phyloP scores from a whole-genome alignment of 2,113 vertebrate genomes.

The Scalopus aquaticus region DNA sequence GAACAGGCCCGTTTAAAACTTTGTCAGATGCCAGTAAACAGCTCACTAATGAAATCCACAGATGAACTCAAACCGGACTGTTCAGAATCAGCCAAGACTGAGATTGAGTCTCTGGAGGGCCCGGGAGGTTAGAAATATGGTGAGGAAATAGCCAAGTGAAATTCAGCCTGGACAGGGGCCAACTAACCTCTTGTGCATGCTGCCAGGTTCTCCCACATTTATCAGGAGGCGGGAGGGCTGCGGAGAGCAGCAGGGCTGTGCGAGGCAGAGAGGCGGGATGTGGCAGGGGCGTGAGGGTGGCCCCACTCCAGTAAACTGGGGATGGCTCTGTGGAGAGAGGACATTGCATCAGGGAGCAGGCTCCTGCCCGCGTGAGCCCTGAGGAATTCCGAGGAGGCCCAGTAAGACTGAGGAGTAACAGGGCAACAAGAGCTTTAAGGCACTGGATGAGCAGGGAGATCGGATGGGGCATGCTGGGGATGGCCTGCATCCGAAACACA shows the following conservation, averaged over 20 bases:
- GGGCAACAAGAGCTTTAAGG: background rate
- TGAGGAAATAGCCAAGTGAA: slow-evolving; percentile 64
- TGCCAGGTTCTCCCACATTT: slow-evolving; percentile 60
- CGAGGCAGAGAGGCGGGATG: background rate
- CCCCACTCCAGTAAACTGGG: background rate
- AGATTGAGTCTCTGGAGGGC: slow-evolving; percentile 48
- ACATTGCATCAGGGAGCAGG: background rate
- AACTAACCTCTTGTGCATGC: background rate
- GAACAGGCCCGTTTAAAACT: slow-evolving; percentile 53
- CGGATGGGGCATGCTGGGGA: background rate
- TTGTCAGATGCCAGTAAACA: slow-evolving; percentile 56
- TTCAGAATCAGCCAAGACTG: slow-evolving; percentile 50
- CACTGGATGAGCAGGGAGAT: background rate
- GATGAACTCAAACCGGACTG: slow-evolving; percentile 37
- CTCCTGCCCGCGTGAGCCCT: background rate
- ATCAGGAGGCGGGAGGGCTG: slow-evolving; percentile 4
- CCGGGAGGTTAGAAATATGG: slow-evolving; percentile 54
- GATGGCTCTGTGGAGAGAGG: background rate
- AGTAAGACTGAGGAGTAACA: background rate
- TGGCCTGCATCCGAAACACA: background rate
- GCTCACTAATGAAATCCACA: slow-evolving; percentile 69
- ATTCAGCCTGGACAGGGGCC: slow-evolving; percentile 53
- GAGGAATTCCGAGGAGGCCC: background rate
- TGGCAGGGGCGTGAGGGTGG: background rate
- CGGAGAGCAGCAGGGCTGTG: background rate